Evolutionary conservation across 2,113 vertebrate genomes (phyloP).

Genomic region (Corynorhinus townsendii): DNA sequence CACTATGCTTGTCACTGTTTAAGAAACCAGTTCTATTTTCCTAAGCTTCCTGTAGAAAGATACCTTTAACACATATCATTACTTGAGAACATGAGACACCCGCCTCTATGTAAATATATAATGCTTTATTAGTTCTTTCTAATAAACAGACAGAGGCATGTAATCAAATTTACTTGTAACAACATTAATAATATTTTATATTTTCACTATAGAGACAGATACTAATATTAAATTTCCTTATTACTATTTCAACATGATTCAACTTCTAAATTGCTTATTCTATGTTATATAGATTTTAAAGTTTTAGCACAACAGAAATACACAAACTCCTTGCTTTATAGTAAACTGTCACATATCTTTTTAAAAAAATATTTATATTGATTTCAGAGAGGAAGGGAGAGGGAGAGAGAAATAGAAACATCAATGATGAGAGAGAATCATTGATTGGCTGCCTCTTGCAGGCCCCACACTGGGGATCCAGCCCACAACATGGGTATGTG

Average conservation of each 20-base stretch:
- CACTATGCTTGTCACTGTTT: background rate
- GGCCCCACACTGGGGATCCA: too few relatives aligned
- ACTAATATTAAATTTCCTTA: conserved; percentile 1
- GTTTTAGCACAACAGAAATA: background rate
- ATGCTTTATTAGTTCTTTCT: background rate
- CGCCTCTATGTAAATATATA: background rate
- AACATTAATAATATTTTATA: background rate
- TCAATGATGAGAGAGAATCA: too few relatives aligned
- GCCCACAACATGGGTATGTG: too few relatives aligned
- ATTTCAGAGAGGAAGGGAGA: too few relatives aligned
- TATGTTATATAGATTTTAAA: background rate
- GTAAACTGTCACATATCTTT: background rate
- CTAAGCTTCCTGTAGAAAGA: background rate
- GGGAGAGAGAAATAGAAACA: too few relatives aligned
- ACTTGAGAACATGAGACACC: background rate
- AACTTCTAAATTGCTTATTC: background rate
- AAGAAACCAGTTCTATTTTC: background rate
- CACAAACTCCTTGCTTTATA: background rate
- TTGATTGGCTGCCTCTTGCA: too few relatives aligned
- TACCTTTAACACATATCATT: background rate
- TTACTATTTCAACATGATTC: background rate
- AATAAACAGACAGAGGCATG: background rate
- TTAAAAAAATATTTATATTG: too few relatives aligned
- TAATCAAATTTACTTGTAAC: background rate
- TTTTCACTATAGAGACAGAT: background rate